Conservation (phyloP, 2,888 invertebrate species). For the Leptinotarsa rubiginosa region DNA sequence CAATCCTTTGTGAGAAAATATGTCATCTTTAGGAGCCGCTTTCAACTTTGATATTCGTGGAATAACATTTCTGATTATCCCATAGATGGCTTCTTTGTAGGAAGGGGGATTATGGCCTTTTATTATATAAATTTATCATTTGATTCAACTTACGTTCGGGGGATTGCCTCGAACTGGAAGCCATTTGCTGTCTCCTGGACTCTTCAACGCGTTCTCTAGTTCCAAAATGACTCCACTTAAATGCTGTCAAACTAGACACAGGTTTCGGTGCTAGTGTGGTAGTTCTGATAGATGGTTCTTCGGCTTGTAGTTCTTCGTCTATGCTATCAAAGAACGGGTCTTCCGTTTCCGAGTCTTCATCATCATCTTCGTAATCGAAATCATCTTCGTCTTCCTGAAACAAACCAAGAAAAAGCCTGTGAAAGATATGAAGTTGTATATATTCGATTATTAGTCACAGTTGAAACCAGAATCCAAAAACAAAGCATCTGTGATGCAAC, state of each 20-base stretch:
- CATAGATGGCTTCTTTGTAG: no score
- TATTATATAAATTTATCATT: no score
- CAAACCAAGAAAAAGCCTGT: constrained; percentile 21
- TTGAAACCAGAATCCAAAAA: no score
- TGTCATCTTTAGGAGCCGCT: no score
- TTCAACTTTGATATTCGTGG: no score
- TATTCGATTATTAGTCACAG: no score
- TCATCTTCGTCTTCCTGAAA: constrained; percentile 59
- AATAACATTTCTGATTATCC: no score
- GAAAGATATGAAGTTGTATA: no score
- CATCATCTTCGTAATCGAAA: constrained; percentile 57
- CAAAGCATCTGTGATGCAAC: no score
- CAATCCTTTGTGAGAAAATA: no score
- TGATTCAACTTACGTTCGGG: constrained; percentile 52
- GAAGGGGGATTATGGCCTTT: no score
- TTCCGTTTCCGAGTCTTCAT: constrained; percentile 59
- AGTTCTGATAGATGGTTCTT: constrained; percentile 52
- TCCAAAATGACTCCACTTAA: constrained; percentile 64
- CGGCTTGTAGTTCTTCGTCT: constrained; percentile 56
- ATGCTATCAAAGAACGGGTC: constrained; percentile 55
- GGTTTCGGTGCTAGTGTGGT: constrained; percentile 30
- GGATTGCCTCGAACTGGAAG: constrained; percentile 48
- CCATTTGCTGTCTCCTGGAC: constrained; percentile 57
- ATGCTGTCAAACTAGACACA: constrained; percentile 57
- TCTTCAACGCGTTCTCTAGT: constrained; percentile 60